phyloP scores from a whole-genome alignment of 2,113 vertebrate species.

The Cariama cristata region DNA sequence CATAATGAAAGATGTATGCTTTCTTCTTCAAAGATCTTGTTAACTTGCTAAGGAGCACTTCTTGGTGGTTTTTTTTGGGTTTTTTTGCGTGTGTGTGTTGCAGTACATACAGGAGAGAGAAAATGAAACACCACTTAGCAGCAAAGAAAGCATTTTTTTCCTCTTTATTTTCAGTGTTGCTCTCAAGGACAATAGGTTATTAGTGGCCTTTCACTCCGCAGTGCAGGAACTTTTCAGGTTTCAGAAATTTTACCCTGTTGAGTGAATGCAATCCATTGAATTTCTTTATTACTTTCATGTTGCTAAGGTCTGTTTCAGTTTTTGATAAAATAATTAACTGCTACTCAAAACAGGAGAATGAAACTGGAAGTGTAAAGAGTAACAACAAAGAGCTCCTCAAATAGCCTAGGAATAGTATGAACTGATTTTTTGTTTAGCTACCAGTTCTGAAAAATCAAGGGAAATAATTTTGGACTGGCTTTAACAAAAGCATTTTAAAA shows the following conservation, averaged over 20 bases:
- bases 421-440: background rate
- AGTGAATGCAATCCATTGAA: slow-evolving; percentile 6
- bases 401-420: background rate
- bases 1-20: background rate
- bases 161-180: slow-evolving; percentile 5
- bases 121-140: background rate
- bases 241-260: slow-evolving; percentile 17
- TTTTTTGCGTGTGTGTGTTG: background rate
- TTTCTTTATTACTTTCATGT: slow-evolving; percentile 29
- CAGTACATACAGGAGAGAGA: background rate
- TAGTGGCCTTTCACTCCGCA: slow-evolving; percentile 39
- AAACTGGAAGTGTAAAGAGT: background rate
- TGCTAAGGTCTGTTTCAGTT: background rate
- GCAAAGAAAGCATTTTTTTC: background rate
- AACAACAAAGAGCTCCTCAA: background rate
- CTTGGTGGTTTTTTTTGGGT: background rate
- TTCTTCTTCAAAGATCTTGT: background rate
- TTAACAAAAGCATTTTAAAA: background rate
- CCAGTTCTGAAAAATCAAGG: background rate
- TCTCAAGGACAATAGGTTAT: slow-evolving; percentile 43
- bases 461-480: background rate
- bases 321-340: slow-evolving; percentile 46
- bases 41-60: background rate
- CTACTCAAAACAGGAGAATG: slow-evolving; percentile 2
- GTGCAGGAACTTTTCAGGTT: slow-evolving; percentile 8